Base-by-base conservation (phyloP, 2,888 invertebrate species). In the Heteromurus nitidus region DNA sequence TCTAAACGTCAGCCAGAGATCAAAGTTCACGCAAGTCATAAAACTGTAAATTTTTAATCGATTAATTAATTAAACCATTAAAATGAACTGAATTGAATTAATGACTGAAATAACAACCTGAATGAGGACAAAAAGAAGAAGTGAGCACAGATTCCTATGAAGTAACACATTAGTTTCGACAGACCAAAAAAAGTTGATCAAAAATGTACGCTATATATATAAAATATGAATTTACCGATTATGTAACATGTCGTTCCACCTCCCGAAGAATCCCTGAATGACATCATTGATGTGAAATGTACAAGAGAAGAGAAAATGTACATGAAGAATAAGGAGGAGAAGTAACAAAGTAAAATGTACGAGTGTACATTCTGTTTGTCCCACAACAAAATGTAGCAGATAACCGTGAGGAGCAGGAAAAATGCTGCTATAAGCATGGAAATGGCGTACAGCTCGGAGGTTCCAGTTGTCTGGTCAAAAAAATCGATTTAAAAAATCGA, bases 1-100 rank as follows among this genome's bases (percentile, higher is more conserved):
- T 86, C 85, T 77, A 42, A 87, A 87, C n/a, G 86, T 87, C 79
- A 83, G 82, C 83, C 85, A 87, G n/a, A 87, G 75, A 55, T 86
- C 86, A 76, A 85, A 86, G 42, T 86, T 86, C 0, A 87, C 82
- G 9, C 82, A 62, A 20, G 77, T 81, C 83, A 86, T 84, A 83
- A 85, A 87, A 44, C 85, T 85, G n/a, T n/a, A n/a, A n/a, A n/a
- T n/a, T n/a, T n/a, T n/a, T n/a, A n/a, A n/a, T n/a, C n/a, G n/a
- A n/a, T n/a, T n/a, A n/a, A n/a, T n/a, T n/a, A n/a, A n/a, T n/a
- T n/a, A n/a, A n/a, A n/a, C n/a, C n/a, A n/a, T n/a, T n/a, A n/a
- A n/a, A n/a, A n/a, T n/a, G n/a, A n/a, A n/a, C n/a, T n/a, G n/a
- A n/a, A n/a, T n/a, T n/a, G n/a, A n/a, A n/a, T n/a, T n/a, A n/a